Evolutionary conservation across 2,888 invertebrate genomes (phyloP).

Genomic region (Synanthedon tipuliformis): DNA sequence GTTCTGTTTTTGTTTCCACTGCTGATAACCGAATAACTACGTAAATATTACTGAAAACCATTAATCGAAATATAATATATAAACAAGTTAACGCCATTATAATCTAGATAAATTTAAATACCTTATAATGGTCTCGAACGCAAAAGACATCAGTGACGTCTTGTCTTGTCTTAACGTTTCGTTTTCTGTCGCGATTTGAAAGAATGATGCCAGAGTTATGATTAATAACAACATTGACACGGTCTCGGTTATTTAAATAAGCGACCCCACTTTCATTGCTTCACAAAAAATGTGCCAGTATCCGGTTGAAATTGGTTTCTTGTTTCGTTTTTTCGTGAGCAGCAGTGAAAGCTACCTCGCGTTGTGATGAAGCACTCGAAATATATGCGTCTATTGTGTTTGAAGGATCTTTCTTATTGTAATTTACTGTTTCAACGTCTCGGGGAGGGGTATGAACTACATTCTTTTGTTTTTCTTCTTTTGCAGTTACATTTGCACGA

Average conservation of each 20-base stretch:
- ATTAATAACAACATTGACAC: constrained; percentile 17
- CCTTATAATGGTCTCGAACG: too few species aligned
- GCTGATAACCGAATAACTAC: not conserved
- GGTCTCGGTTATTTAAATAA: constrained; percentile 9
- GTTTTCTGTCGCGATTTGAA: not conserved
- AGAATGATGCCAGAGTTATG: constrained; percentile 4
- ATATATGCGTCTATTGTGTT: constrained; percentile 11
- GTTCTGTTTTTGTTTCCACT: not conserved
- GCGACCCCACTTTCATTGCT: constrained; percentile 27
- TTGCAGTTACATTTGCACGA: constrained; percentile 57
- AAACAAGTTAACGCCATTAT: too few species aligned
- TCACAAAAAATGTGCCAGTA: constrained; percentile 17
- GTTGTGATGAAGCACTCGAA: constrained; percentile 24
- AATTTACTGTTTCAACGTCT: constrained; percentile 17
- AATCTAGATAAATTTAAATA: too few species aligned
- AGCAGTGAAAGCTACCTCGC: constrained; percentile 22
- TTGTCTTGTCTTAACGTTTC: not conserved
- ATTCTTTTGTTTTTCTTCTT: constrained; percentile 63
- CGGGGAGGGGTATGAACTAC: constrained; percentile 25
- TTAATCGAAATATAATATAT: not conserved
- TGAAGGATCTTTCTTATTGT: constrained; percentile 9
- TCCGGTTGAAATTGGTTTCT: constrained; percentile 22
- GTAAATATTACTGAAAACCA: too few species aligned
- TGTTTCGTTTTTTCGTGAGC: constrained; percentile 21
- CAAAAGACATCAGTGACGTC: too few species aligned